A percentile compares a stretch with the other conserved stretches of the same genome.
Conservation (phyloP, 2,888 invertebrate species). For the Clusia tigrina region DNA sequence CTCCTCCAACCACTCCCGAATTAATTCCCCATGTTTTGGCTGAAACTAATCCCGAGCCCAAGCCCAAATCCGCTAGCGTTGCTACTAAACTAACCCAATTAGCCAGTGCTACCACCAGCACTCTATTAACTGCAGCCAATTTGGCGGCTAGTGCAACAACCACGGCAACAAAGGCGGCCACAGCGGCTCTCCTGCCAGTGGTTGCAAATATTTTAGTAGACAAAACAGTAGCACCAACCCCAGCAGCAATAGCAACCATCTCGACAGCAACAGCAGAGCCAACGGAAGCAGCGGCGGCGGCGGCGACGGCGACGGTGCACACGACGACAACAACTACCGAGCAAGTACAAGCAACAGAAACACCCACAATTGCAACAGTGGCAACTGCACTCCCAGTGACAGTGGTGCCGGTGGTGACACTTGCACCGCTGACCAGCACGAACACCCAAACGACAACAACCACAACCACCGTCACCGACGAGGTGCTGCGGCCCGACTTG, state of each 20-base stretch:
- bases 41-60: conserved; percentile 38
- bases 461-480: conserved; percentile 45
- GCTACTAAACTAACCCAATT: conserved; percentile 59
- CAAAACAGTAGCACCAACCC: conserved; percentile 27
- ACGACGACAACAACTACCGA: conserved; percentile 39
- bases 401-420: neutral
- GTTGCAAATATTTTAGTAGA: conserved; percentile 46
- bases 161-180: conserved; percentile 43
- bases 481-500: conserved; percentile 37
- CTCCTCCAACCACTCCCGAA: conserved; percentile 13
- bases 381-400: conserved; percentile 14
- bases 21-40: conserved; percentile 31
- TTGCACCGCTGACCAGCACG: conserved; percentile 2
- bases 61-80: conserved; percentile 42
- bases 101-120: conserved; percentile 58
- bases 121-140: conserved; percentile 49
- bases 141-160: conserved; percentile 47
- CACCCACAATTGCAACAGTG: conserved; percentile 1
- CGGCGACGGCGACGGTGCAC: conserved; percentile 21
- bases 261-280: conserved; percentile 15
- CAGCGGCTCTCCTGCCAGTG: conserved; percentile 46
- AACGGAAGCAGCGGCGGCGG: conserved; percentile 4
- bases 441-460: conserved; percentile 37
- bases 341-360: conserved; percentile 2
- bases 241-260: too few relatives aligned